These are phyloP conservation scores for Nephotettix cincticeps DNA, from an alignment of 1,140 invertebrate genomes.

Conservation along the genomic window DNA sequence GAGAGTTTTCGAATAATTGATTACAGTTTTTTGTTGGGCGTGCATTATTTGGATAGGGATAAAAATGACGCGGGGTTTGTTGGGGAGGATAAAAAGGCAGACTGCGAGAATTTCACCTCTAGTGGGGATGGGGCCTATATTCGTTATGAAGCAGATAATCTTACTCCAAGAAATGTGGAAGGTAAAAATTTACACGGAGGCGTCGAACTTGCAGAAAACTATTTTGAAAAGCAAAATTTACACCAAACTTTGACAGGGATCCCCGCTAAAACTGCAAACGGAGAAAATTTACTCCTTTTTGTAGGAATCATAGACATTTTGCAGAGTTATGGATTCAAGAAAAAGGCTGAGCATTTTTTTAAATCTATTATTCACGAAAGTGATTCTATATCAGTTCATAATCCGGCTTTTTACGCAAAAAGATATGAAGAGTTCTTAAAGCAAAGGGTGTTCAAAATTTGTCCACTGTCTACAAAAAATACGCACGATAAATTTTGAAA, in stretches of 20 bases:
- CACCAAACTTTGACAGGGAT: neutral
- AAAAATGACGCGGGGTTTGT: too few relatives aligned
- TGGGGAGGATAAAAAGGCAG: too few relatives aligned
- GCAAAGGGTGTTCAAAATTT: neutral
- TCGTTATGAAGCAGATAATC: too few relatives aligned
- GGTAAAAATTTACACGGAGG: too few relatives aligned
- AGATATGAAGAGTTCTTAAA: neutral
- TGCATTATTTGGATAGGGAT: conserved; percentile 96
- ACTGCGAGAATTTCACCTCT: too few relatives aligned
- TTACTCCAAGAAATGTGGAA: too few relatives aligned
- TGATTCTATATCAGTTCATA: neutral
- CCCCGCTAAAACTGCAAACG: neutral
- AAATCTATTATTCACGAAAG: neutral
- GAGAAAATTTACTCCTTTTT: neutral
- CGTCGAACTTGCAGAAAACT: too few relatives aligned
- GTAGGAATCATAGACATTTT: neutral
- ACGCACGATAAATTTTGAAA: too few relatives aligned
- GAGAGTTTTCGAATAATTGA: conserved; percentile 99
- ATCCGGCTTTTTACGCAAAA: neutral
- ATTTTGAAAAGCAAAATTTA: too few relatives aligned
- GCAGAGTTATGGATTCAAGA: neutral
- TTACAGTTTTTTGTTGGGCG: conserved; percentile 92
- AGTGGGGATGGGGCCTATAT: too few relatives aligned
- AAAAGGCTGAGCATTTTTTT: neutral
- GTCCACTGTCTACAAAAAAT: neutral